Evolutionary conservation across 2,797 vertebrate species (phyloP).

Genomic region (Schizopygopsis pylzovi): DNA sequence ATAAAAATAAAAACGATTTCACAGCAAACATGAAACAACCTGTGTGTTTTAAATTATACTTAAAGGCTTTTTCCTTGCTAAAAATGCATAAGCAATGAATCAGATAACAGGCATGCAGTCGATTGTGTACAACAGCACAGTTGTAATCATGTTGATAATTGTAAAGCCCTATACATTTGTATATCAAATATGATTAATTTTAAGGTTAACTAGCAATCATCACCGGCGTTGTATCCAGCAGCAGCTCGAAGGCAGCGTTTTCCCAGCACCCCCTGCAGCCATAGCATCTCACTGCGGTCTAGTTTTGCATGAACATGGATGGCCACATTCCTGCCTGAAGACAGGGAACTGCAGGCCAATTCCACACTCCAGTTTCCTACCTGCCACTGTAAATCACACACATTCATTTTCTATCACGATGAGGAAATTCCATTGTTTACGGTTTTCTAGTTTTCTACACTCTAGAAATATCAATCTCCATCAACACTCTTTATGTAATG

Average conservation of each 20-base stretch:
- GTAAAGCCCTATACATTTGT: background rate
- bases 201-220: background rate
- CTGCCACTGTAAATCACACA: constrained; percentile 71
- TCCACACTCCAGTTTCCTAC: constrained; percentile 80
- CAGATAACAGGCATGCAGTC: too few species aligned
- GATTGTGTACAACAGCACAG: background rate
- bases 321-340: constrained; percentile 66
- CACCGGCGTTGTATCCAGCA: constrained; percentile 76
- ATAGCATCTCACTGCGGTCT: constrained; percentile 76
- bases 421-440: background rate
- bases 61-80: background rate
- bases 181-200: background rate
- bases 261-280: constrained; percentile 72
- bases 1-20: background rate
- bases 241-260: constrained; percentile 77
- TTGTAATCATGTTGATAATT: background rate
- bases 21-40: background rate
- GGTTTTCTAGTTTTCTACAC: background rate
- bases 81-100: background rate
- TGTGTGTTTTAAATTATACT: background rate
- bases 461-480: background rate
- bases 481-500: background rate
- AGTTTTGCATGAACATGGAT: constrained; percentile 76
- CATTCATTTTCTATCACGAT: background rate
- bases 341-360: constrained; percentile 71